Base-by-base conservation (phyloP, 1,140 invertebrate genomes). In the Capitella teleta region DNA sequence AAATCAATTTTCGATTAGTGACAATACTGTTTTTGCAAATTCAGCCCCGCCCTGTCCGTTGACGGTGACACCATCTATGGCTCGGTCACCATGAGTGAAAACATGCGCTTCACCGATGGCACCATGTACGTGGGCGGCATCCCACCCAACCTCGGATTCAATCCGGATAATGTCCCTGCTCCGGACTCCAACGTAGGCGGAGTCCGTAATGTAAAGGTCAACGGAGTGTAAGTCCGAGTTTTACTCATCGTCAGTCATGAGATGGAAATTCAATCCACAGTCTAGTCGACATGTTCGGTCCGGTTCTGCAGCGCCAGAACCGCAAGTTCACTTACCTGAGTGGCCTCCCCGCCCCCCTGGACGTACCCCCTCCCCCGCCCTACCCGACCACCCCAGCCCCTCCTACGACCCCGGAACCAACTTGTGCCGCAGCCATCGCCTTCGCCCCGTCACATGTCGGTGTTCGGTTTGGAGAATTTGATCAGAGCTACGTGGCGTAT, bases 101-200 rank as follows among this genome's bases (percentile, higher is more conserved):
- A 32, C 37, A 50, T 53, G 46, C 30, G 19, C 8, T 18, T 52
- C 10, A 19, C 24, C 23, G 45, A 43, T 40, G 49, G 32, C 41
- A 21, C 14, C 10, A 14, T 53, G 18, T 53, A 53, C 24, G 34
- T 53, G 10, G 52, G 52, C 5, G 52, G 52, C 21, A 32, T 53
- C 3, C 52, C 52, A 18, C 18, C 52, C 19, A 19, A 16, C 3
- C 24, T 53, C 19, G 6, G 36, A 10, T 21, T 53, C 14, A 28
- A 49, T 25, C 4, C 19, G 3, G 46, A 16, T 24, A 14, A 18
- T 18, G n/a, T 38, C 5, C 52, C 52, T 16, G 40, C 44, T 14
- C 10, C n/a, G 4, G 30, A 28, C n/a, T 46, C 49, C 4, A 26
- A 45, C 40, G 18, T 51, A 4, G 49, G 49, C 16, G 49, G 49